phyloP scores from a whole-genome alignment of 2,797 vertebrate species.

The Esox lucius region DNA sequence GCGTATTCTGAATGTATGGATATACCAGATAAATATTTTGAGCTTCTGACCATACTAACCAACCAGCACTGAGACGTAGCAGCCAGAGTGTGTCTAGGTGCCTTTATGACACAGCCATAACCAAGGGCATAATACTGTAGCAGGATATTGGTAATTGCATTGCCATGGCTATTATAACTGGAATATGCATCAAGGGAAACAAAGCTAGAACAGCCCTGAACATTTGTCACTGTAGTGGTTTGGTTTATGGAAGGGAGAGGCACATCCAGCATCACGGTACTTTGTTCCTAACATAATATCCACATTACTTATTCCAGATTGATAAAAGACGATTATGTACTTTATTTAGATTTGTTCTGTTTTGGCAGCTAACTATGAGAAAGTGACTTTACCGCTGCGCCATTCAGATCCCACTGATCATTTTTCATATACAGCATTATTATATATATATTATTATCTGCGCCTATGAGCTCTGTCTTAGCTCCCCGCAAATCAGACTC shows the following conservation, averaged over 20 bases:
- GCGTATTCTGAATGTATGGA: neutral
- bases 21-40: neutral
- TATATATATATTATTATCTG: slow-evolving; percentile 45
- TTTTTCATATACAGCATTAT: slow-evolving; percentile 13
- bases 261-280: neutral
- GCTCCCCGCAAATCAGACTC: neutral
- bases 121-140: slow-evolving; percentile 18
- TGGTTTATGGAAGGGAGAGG: too few species aligned
- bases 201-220: too few species aligned
- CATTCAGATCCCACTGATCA: slow-evolving; percentile 22
- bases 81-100: neutral
- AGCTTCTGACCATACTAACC: neutral
- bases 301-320: too few species aligned
- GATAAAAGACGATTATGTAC: too few species aligned
- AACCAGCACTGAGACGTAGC: neutral
- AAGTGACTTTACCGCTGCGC: too few species aligned
- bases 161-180: neutral
- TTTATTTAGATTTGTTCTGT: too few species aligned
- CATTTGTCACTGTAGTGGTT: too few species aligned
- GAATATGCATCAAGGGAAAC: neutral
- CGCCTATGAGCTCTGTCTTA: slow-evolving; percentile 43
- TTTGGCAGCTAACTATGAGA: too few species aligned
- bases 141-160: slow-evolving; percentile 10
- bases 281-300: neutral
- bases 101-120: slow-evolving; percentile 34